Evolutionary conservation across 2,888 invertebrate species (phyloP).

Genomic region (Bursaphelenchus okinawaensis): DNA sequence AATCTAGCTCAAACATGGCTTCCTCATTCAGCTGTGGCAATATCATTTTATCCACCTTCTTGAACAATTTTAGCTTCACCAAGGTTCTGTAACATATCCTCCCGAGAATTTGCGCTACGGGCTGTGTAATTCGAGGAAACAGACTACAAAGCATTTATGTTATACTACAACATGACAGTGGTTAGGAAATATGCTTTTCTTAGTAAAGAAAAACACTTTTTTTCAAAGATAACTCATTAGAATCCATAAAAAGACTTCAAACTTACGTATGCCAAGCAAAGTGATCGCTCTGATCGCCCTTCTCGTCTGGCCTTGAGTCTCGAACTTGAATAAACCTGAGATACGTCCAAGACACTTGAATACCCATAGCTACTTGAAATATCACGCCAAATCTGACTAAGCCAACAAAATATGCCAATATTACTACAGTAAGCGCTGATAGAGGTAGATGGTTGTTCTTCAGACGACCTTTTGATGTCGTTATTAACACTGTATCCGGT

Average conservation of each 20-base stretch:
- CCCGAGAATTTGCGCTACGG: slow-evolving; percentile 35
- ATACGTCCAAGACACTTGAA: slow-evolving; percentile 53
- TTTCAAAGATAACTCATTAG: background rate
- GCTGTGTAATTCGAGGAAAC: slow-evolving; percentile 47
- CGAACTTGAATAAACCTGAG: slow-evolving; percentile 49
- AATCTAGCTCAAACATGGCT: slow-evolving; percentile 21
- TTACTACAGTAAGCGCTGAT: slow-evolving; percentile 27
- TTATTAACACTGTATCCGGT: slow-evolving; percentile 50
- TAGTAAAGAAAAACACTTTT: background rate
- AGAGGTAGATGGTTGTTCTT: slow-evolving; percentile 54
- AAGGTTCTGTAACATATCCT: slow-evolving; percentile 36
- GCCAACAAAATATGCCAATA: slow-evolving; percentile 27
- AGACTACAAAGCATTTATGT: slow-evolving; percentile 30
- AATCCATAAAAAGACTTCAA: slow-evolving; percentile 12
- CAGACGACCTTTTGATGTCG: slow-evolving; percentile 48
- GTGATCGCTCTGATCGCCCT: slow-evolving; percentile 51
- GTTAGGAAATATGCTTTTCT: too few species aligned
- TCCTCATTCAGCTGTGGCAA: slow-evolving; percentile 14
- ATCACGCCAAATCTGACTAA: slow-evolving; percentile 12
- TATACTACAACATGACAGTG: too few species aligned
- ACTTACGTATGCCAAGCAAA: slow-evolving; percentile 52
- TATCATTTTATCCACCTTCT: slow-evolving; percentile 15
- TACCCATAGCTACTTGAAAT: slow-evolving; percentile 35
- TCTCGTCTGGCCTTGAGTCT: slow-evolving; percentile 30
- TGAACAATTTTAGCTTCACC: slow-evolving; percentile 33